These are phyloP conservation scores for Drosophila heteroneura DNA, from an alignment of 2,888 invertebrate species.

Conservation along the genomic window DNA sequence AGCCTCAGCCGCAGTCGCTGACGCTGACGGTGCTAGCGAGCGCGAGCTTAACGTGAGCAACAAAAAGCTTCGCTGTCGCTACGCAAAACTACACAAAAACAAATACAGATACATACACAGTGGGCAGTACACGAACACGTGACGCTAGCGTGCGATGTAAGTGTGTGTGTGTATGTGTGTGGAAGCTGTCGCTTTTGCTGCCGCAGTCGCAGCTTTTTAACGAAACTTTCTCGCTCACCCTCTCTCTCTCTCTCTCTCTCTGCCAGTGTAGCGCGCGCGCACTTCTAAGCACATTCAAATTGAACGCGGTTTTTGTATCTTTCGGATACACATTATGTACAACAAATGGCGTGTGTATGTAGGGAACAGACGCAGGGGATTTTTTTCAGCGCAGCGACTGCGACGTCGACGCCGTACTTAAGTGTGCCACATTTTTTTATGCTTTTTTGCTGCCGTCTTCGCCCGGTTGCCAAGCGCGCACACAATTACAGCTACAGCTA, in stretches of 20 bases:
- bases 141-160: slow-evolving; percentile 38
- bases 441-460: slow-evolving; percentile 37
- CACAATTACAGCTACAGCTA: slow-evolving; percentile 37
- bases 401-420: slow-evolving; percentile 63
- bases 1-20: slow-evolving; percentile 47
- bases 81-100: slow-evolving; percentile 53
- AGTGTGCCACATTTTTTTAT: slow-evolving; percentile 75
- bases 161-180: slow-evolving; percentile 3
- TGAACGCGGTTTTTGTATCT: slow-evolving; percentile 67
- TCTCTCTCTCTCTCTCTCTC: slow-evolving; percentile 3
- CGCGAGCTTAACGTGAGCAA: slow-evolving; percentile 41
- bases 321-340: slow-evolving; percentile 55
- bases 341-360: slow-evolving; percentile 14
- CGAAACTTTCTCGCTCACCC: slow-evolving; percentile 55
- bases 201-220: slow-evolving; percentile 67
- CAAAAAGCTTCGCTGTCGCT: slow-evolving; percentile 53
- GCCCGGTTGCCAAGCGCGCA: slow-evolving; percentile 70
- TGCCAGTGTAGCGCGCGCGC: slow-evolving; percentile 57
- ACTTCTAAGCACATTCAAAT: slow-evolving; percentile 74
- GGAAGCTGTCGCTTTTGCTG: slow-evolving; percentile 30
- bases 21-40: slow-evolving; percentile 19
- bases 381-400: slow-evolving; percentile 64
- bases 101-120: slow-evolving; percentile 40
- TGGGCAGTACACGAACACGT: slow-evolving; percentile 56
- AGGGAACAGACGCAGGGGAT: slow-evolving; percentile 55